These are phyloP conservation scores for Troides helena DNA, from an alignment of 2,888 invertebrate species.

Conservation along the genomic window DNA sequence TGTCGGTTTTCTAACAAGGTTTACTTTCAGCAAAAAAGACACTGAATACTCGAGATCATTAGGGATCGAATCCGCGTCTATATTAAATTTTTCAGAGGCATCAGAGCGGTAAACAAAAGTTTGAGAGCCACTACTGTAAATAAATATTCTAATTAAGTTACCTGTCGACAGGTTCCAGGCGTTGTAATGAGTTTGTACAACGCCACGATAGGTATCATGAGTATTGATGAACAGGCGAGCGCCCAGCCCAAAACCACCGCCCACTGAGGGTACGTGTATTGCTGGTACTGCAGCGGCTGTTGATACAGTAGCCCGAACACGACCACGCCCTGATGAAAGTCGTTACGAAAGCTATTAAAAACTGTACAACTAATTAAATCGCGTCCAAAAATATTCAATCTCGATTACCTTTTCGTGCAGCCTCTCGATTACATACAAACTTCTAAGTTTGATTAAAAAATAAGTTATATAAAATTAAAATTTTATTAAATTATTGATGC, in stretches of 20 bases:
- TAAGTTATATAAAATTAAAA: neutral
- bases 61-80: too few relatives aligned
- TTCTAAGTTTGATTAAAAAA: neutral
- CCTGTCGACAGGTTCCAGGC: constrained; percentile 84
- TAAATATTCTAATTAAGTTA: constrained; percentile 46
- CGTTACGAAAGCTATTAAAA: neutral
- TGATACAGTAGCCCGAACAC: constrained; percentile 83
- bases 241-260: constrained; percentile 86
- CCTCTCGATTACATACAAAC: too few relatives aligned
- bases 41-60: too few relatives aligned
- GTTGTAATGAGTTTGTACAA: constrained; percentile 82
- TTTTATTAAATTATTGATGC: neutral
- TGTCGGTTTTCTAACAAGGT: too few relatives aligned
- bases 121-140: neutral
- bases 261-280: constrained; percentile 85
- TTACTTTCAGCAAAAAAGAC: too few relatives aligned
- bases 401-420: too few relatives aligned
- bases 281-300: constrained; percentile 83
- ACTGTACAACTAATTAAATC: neutral
- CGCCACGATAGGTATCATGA: constrained; percentile 86
- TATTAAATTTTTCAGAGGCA: too few relatives aligned
- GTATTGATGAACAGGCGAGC: constrained; percentile 85
- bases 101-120: too few relatives aligned
- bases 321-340: constrained; percentile 79
- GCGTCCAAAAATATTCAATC: too few relatives aligned